Conservation (phyloP, 2,888 invertebrate species). For the Agrilus cyanescens region DNA sequence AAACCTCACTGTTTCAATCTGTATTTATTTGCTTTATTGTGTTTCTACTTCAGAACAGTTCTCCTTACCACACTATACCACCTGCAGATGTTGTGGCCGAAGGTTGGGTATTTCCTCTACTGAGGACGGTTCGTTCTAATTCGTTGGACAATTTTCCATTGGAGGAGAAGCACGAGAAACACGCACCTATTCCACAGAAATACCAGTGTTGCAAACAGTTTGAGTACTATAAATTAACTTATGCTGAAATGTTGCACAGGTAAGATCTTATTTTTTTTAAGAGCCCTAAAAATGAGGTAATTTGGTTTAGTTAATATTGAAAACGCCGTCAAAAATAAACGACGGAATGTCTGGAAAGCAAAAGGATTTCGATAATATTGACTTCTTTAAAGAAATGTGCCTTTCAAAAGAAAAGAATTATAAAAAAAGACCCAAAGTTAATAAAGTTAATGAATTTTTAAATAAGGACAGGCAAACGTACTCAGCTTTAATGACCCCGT, state of each 20-base stretch:
- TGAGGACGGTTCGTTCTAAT: constrained; percentile 57
- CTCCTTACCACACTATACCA: constrained; percentile 79
- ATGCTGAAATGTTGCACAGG: constrained; percentile 75
- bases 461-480: no score
- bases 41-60: constrained; percentile 36
- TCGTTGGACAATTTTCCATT: constrained; percentile 61
- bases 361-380: no score
- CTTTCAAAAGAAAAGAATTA: no score
- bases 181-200: constrained; percentile 21
- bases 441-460: no score
- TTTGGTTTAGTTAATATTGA: no score
- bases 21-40: background rate
- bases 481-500: no score
- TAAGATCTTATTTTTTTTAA: constrained; percentile 38
- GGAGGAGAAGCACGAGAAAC: constrained; percentile 31
- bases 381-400: no score
- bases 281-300: no score
- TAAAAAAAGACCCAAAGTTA: no score
- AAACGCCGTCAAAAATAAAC: no score
- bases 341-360: no score
- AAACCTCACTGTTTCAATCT: background rate
- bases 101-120: constrained; percentile 60
- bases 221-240: constrained; percentile 74
- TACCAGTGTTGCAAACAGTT: constrained; percentile 43
- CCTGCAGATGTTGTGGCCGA: constrained; percentile 68